Conservation (phyloP, 2,113 vertebrate genomes). For the Beaufortia kweichowensis region DNA sequence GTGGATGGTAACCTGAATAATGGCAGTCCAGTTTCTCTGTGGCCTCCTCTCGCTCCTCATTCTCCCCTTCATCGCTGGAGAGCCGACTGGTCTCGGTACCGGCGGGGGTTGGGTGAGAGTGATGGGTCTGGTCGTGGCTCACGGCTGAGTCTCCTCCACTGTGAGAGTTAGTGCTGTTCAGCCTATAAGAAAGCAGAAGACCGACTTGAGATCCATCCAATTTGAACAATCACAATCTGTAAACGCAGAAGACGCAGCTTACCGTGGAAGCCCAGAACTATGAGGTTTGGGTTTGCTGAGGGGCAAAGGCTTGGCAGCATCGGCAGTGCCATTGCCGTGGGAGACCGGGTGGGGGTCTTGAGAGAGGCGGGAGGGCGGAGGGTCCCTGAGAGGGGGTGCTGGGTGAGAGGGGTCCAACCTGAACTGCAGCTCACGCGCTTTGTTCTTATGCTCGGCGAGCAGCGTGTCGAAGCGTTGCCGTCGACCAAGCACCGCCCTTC, state of each 20-base stretch:
- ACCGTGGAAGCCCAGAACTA: slow-evolving; percentile 97
- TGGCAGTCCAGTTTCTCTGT: slow-evolving; percentile 97
- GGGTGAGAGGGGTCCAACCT: slow-evolving; percentile 87
- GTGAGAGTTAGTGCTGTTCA: slow-evolving; percentile 83
- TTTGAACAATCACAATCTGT: background rate
- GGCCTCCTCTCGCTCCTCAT: slow-evolving; percentile 91
- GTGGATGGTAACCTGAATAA: slow-evolving; percentile 98
- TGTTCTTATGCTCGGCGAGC: slow-evolving; percentile 97
- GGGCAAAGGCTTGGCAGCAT: slow-evolving; percentile 87
- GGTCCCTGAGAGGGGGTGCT: slow-evolving; percentile 96
- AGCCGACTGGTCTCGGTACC: slow-evolving; percentile 84
- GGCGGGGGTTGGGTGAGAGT: slow-evolving; percentile 74
- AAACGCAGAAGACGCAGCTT: slow-evolving; percentile 50
- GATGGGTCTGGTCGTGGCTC: slow-evolving; percentile 83
- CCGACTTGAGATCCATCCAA: background rate
- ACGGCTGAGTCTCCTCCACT: slow-evolving; percentile 81
- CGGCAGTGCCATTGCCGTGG: slow-evolving; percentile 84
- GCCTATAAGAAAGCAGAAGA: slow-evolving; percentile 66
- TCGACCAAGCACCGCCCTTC: slow-evolving; percentile 95
- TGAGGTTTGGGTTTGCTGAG: slow-evolving; percentile 92
- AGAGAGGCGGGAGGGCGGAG: slow-evolving; percentile 80
- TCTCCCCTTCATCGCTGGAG: slow-evolving; percentile 97
- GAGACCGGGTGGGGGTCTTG: slow-evolving; percentile 86
- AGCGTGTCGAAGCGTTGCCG: slow-evolving; percentile 96
- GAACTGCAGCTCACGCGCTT: slow-evolving; percentile 89